Evolutionary conservation across 2,113 vertebrate species (phyloP), one percentile per base, ranked within the genome.

Genomic region (Lepidothrix coronata): DNA sequence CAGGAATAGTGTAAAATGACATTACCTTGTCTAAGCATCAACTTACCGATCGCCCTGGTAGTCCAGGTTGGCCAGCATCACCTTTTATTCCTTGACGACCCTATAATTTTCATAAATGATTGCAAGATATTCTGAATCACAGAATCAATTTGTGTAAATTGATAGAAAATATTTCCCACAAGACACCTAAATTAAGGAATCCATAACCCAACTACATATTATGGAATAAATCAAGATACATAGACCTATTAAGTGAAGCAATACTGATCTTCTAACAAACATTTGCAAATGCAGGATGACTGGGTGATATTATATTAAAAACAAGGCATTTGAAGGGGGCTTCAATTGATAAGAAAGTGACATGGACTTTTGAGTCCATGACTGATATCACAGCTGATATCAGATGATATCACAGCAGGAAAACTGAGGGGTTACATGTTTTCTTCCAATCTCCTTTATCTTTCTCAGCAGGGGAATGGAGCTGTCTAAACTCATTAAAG

Each of bases 11-110:
- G 12, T 33, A 74, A 80, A 78, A 55, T 20, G 10, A 55, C 54
- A 79, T 61, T n/a, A n/a, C 35, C n/a, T 35, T 71, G 12, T 46
- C 51, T 72, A 61, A 62, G 55, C 9, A 12, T 30, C 0, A 5
- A 96, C 98, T 97, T 95, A 98, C 98, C 3, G 97, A 95, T 93
- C 98, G 98, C 54, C 99, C 99, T 80, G 99, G 98, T 89, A 99
- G 96, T 31, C 99, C 99, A 9, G 98, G 98, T 75, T 99, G 99
- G 62, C 99, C 99, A 24, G 98, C 89, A 70, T 99, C 99, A 79
- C 99, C 99, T 97, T 99, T 99, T 35, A 98, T 98, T 96, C 99
- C 99, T 76, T 98, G 98, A 54, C 99, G 99, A 67, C 99, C 99
- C 99, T 99, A 51, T n/a, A 93, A 83, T 66, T 80, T 88, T 43